A percentile compares a stretch with the other conserved stretches of the same genome.
These are phyloP conservation scores for Eupeodes latifasciatus DNA, from an alignment of 2,888 invertebrate species.

Conservation along the genomic window DNA sequence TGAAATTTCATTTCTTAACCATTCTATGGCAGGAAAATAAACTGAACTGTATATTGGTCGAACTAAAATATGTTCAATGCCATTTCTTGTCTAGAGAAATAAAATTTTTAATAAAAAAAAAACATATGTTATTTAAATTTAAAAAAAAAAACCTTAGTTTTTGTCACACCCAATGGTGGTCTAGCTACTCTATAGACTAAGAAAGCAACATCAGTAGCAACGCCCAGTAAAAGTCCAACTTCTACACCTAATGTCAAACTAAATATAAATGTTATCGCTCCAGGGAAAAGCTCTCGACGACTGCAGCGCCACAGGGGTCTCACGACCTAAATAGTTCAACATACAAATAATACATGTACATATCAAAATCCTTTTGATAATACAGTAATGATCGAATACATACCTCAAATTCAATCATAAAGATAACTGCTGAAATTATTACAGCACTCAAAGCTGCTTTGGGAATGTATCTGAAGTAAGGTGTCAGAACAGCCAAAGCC, in stretches of 20 bases:
- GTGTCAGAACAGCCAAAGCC: slow-evolving; percentile 93
- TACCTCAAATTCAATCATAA: slow-evolving; percentile 96
- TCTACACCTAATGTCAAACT: slow-evolving; percentile 94
- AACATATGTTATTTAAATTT: slow-evolving; percentile 34
- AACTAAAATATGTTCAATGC: slow-evolving; percentile 90
- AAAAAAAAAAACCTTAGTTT: slow-evolving; percentile 86
- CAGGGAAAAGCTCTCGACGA: slow-evolving; percentile 90
- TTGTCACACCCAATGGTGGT: slow-evolving; percentile 90
- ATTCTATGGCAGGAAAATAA: slow-evolving; percentile 93
- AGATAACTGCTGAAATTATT: slow-evolving; percentile 97
- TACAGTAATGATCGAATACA: not conserved
- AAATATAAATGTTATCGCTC: slow-evolving; percentile 93
- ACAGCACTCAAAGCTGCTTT: slow-evolving; percentile 95
- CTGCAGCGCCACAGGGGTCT: slow-evolving; percentile 94
- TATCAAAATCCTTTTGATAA: slow-evolving; percentile 34
- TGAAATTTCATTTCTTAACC: slow-evolving; percentile 91
- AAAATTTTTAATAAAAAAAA: slow-evolving; percentile 48
- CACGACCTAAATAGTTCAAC: slow-evolving; percentile 85
- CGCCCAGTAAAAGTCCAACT: slow-evolving; percentile 93
- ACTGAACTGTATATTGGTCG: slow-evolving; percentile 91
- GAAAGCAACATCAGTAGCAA: slow-evolving; percentile 91
- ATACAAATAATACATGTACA: not conserved
- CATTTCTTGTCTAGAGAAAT: slow-evolving; percentile 87
- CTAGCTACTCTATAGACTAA: slow-evolving; percentile 92
- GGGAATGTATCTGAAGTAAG: slow-evolving; percentile 95